These are phyloP conservation scores for Cynopterus sphinx DNA, from an alignment of 2,797 vertebrate species.

Conservation along the genomic window DNA sequence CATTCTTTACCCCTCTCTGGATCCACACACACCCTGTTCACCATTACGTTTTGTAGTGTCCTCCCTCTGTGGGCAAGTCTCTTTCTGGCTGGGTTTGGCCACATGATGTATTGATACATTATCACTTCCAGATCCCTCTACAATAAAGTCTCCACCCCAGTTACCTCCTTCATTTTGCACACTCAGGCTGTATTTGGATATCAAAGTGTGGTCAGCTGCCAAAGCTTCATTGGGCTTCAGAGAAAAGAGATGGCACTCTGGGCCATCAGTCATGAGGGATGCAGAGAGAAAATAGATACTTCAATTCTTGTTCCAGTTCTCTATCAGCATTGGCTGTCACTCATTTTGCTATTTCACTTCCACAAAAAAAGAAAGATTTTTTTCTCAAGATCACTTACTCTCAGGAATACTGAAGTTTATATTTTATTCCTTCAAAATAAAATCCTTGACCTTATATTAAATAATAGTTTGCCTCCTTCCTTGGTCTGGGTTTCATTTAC, in stretches of 20 bases:
- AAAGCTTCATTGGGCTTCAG: background rate
- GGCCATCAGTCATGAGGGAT: background rate
- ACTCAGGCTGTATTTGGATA: background rate
- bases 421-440: background rate
- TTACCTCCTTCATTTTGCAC: background rate
- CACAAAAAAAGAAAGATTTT: background rate
- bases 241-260: background rate
- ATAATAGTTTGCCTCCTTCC: background rate
- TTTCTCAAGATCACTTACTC: background rate
- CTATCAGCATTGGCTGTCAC: background rate
- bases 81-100: background rate
- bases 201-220: background rate
- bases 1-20: background rate
- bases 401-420: conserved; percentile 38
- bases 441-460: background rate
- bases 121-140: background rate
- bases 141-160: background rate
- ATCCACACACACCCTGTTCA: background rate
- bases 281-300: background rate
- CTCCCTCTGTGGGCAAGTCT: background rate
- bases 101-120: background rate
- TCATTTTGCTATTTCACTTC: background rate
- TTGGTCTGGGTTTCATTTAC: background rate
- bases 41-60: background rate
- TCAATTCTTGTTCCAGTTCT: background rate